phyloP scores from a whole-genome alignment of 1,140 invertebrate genomes.

The Megalonaias nervosa region DNA sequence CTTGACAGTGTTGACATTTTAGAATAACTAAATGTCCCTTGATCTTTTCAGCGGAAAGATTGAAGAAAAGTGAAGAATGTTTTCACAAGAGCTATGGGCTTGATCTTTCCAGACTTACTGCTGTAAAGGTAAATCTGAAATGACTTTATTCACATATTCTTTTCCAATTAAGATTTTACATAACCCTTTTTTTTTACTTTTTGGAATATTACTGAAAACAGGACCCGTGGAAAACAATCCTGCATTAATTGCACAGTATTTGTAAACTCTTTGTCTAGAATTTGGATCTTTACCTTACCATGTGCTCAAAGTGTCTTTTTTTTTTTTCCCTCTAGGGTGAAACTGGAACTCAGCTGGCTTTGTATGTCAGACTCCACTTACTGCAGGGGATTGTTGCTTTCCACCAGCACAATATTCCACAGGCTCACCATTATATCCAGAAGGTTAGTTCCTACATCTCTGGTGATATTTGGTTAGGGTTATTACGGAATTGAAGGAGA shows the following conservation, averaged over 20 bases:
- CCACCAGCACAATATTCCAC: conserved; percentile 79
- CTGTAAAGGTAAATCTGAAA: conserved; percentile 75
- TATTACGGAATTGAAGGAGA: no score
- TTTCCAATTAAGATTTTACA: no score
- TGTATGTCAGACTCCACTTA: conserved; percentile 83
- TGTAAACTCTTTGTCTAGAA: no score
- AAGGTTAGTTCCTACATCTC: conserved; percentile 37
- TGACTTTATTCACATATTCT: no score
- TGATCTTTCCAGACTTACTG: conserved; percentile 79
- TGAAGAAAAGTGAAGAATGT: conserved; percentile 78
- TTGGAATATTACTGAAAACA: no score
- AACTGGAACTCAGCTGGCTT: conserved; percentile 79
- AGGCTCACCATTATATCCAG: conserved; percentile 76
- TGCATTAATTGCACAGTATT: no score
- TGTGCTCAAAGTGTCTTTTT: no score
- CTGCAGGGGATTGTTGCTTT: conserved; percentile 84
- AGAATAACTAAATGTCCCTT: conserved; percentile 3
- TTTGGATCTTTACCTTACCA: no score
- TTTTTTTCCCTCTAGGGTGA: conserved; percentile 66
- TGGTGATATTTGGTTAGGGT: no score
- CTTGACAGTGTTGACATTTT: not conserved
- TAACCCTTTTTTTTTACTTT: no score
- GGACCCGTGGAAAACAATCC: no score
- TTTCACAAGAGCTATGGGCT: conserved; percentile 81
- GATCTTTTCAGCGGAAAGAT: conserved; percentile 72